A percentile compares a stretch with the other conserved stretches of the same genome.
Evolutionary conservation across 2,797 vertebrate genomes (phyloP).

Genomic region (Saxicola maurus): DNA sequence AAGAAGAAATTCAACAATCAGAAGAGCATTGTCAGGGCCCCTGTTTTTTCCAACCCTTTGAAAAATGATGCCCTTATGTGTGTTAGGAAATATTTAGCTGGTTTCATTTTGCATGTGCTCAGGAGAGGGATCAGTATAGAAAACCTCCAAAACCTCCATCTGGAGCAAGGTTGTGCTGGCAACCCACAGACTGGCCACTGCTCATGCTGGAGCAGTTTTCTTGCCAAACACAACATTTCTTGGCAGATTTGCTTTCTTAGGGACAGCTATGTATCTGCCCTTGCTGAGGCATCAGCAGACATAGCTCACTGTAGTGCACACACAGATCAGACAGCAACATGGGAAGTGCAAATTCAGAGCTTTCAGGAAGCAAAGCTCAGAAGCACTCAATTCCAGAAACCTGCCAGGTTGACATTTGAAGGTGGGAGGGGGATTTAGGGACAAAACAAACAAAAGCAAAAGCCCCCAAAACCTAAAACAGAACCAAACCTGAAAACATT

Average conservation of each 20-base stretch:
- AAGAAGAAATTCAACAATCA: background rate
- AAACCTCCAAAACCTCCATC: slow-evolving; percentile 23
- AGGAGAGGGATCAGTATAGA: background rate
- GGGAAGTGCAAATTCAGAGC: slow-evolving; percentile 13
- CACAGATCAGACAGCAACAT: background rate
- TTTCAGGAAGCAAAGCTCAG: slow-evolving; percentile 34
- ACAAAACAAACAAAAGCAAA: slow-evolving; percentile 46
- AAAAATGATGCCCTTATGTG: background rate
- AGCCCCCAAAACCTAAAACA: slow-evolving; percentile 30
- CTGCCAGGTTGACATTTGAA: slow-evolving; percentile 42
- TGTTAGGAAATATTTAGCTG: background rate
- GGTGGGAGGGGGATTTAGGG: slow-evolving; percentile 40
- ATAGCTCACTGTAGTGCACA: background rate
- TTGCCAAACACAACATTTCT: background rate
- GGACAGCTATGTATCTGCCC: background rate
- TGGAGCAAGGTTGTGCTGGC: background rate
- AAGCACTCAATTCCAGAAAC: slow-evolving; percentile 47
- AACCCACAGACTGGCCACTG: background rate
- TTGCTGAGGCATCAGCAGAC: background rate
- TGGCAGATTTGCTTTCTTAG: background rate
- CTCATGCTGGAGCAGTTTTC: background rate
- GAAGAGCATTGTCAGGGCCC: background rate
- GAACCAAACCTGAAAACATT: slow-evolving; percentile 42
- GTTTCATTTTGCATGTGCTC: background rate
- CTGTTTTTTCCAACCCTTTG: background rate